These are phyloP conservation scores for Acrobasis repandana DNA, from an alignment of 2,888 invertebrate species.

Conservation along the genomic window DNA sequence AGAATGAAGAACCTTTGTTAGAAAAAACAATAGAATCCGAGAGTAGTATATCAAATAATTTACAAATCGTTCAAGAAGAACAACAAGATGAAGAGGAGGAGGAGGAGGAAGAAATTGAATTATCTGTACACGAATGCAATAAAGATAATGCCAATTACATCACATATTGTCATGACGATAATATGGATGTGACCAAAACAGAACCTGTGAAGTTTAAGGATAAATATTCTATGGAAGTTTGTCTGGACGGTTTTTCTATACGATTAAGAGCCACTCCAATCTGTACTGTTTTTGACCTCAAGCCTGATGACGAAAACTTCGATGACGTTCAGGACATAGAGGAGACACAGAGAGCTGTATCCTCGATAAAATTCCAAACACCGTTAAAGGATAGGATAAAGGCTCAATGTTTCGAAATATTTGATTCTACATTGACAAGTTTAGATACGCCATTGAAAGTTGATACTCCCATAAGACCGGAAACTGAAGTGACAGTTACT, in stretches of 20 bases:
- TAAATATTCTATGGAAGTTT: slow-evolving; percentile 70
- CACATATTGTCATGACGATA: slow-evolving; percentile 48
- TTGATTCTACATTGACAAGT: slow-evolving; percentile 74
- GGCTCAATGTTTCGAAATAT: slow-evolving; percentile 66
- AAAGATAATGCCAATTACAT: slow-evolving; percentile 62
- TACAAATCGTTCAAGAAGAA: slow-evolving; percentile 47
- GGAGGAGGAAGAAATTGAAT: slow-evolving; percentile 59
- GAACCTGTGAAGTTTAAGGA: slow-evolving; percentile 60
- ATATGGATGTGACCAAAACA: slow-evolving; percentile 38
- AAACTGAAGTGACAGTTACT: slow-evolving; percentile 48
- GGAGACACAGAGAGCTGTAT: slow-evolving; percentile 67
- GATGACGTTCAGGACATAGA: slow-evolving; percentile 39
- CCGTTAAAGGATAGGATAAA: slow-evolving; percentile 63
- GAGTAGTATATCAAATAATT: slow-evolving; percentile 39
- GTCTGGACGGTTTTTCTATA: slow-evolving; percentile 62
- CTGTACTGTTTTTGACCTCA: slow-evolving; percentile 49
- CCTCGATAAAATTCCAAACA: slow-evolving; percentile 43
- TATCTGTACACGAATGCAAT: slow-evolving; percentile 59
- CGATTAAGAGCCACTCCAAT: slow-evolving; percentile 62
- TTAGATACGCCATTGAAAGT: slow-evolving; percentile 71
- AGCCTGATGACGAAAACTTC: slow-evolving; percentile 41
- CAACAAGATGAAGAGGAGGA: slow-evolving; percentile 39
- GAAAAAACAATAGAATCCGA: slow-evolving; percentile 40
- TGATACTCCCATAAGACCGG: slow-evolving; percentile 44
- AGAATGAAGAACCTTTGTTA: slow-evolving; percentile 33